Base-by-base conservation (phyloP, 2,888 invertebrate genomes). In the Pedicia rivosa region DNA sequence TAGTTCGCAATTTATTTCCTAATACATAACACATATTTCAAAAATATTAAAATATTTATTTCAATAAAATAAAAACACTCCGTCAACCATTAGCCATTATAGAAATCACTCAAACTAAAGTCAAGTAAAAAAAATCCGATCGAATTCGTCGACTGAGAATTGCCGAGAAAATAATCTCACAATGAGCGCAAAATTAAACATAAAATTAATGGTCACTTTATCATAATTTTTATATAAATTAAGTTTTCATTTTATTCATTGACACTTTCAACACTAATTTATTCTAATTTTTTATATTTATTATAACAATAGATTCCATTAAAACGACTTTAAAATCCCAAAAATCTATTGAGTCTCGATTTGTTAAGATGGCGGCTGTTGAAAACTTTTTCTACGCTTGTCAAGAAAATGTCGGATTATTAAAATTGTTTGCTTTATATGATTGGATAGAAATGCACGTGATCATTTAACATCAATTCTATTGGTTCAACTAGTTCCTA, bases 361-460 rank as follows among this genome's bases (percentile, higher is more conserved):
- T 74, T 74, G 74, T 74, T 80, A 86, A 86, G 78, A 86, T 86
- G 86, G 86, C 84, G 81, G 83, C 82, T 81, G 79, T 47, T 47
- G 46, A 47, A 48, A 80, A 83, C 77, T 83, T 84, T 82, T 83
- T 80, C 78, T 81, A 81, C 80, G 82, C 83, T 83, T 83, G 83
- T 83, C 83, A 83, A 75, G 68, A 70, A 65, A 65, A n/a, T 65
- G 67, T 67, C 66, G 65, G 67, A 64, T 67, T 63, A 61, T 56
- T 62, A 55, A 59, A 60, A 54, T n/a, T 54, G 55, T 54, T 40
- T 47, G 52, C 51, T 55, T 49, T 40, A 42, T 53, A 44, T 57
- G 60, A 67, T 67, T 68, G 66, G 68, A 49, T 48, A 48, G 44
- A 41, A 46, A 46, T 40, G 19, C 31, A 45, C 38, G 45, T 47